phyloP scores from a whole-genome alignment of 1,140 invertebrate species.

The Antheraea pernyi region DNA sequence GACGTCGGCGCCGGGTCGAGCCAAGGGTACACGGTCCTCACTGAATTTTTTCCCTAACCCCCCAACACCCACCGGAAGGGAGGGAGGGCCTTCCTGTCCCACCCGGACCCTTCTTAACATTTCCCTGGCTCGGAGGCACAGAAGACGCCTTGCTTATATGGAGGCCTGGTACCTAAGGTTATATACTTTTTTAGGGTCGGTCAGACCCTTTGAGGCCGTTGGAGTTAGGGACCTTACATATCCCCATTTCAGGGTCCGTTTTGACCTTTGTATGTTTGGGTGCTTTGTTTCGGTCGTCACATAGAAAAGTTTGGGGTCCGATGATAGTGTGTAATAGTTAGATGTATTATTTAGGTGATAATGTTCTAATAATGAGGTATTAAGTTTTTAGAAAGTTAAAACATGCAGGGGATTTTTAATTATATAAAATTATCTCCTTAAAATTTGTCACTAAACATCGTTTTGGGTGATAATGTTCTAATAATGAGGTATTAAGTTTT shows the following conservation, averaged over 20 bases:
- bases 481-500: not conserved
- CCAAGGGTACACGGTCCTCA: conserved; percentile 66
- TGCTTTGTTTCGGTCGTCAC: conserved; percentile 39
- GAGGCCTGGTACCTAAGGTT: conserved; percentile 66
- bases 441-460: too few relatives aligned
- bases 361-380: not conserved
- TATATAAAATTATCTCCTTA: too few relatives aligned
- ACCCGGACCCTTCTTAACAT: conserved; percentile 75
- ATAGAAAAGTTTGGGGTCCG: conserved; percentile 1
- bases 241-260: conserved; percentile 53
- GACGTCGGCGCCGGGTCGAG: conserved; percentile 67
- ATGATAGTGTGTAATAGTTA: not conserved
- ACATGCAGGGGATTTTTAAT: too few relatives aligned
- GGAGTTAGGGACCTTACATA: conserved; percentile 68
- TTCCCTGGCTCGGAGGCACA: conserved; percentile 71
- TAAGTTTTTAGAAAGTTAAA: too few relatives aligned
- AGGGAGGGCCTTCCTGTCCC: conserved; percentile 50
- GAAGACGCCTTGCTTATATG: conserved; percentile 72
- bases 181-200: conserved; percentile 76
- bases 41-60: conserved; percentile 73
- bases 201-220: conserved; percentile 64
- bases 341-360: not conserved
- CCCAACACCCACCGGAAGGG: conserved; percentile 59
- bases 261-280: conserved; percentile 56
- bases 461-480: not conserved